Evolutionary conservation across 2,113 vertebrate genomes (phyloP), one percentile per base, ranked within the genome.

Genomic region (Colistium nudipinnis): DNA sequence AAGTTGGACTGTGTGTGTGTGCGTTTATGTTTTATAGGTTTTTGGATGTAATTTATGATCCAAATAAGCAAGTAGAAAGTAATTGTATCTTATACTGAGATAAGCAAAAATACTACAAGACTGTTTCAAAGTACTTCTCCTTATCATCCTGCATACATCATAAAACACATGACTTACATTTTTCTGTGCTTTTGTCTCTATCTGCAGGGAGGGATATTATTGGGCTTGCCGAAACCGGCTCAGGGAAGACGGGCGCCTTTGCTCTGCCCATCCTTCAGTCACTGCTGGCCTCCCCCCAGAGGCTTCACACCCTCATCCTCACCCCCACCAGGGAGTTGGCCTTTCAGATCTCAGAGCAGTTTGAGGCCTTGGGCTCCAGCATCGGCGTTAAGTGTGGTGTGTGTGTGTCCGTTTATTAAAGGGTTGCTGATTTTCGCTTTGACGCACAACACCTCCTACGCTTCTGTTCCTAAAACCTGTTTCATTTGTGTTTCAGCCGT

Each of bases 311-410:
- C 3, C 93, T 99, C 3, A 94, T 99, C 16, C 96, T 99, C 67
- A 99, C 98, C 0, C 98, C 97, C 0, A 99, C 98, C 6, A 93
- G 98, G 25, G 98, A 99, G 84, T 62, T 99, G 70, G 98, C 97
- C 2, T 99, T 99, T 80, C 98, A 99, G 90, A 99, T 99, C 80
- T 92, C 96, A 0, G 98, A 99, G 87, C 98, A 99, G 76, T 99
- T 99, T 66, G 96, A 99, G 83, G 98, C 97, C n/a, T 89, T 99
- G 78, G 97, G 97, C 4, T 98, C 98, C 22, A 98, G 97, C 63
- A 98, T 99, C 0, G 97, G 97, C 5, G 95, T 98, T 4, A 96
- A 98, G 35, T 94, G 86, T 8, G 94, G 98, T 99, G 83, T 52
- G 95, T 99, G 83, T 52, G 95, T 81, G 22, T 59, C 7, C 0